Base-by-base conservation (phyloP, 2,113 vertebrate species). In the Amphiprion percula region DNA sequence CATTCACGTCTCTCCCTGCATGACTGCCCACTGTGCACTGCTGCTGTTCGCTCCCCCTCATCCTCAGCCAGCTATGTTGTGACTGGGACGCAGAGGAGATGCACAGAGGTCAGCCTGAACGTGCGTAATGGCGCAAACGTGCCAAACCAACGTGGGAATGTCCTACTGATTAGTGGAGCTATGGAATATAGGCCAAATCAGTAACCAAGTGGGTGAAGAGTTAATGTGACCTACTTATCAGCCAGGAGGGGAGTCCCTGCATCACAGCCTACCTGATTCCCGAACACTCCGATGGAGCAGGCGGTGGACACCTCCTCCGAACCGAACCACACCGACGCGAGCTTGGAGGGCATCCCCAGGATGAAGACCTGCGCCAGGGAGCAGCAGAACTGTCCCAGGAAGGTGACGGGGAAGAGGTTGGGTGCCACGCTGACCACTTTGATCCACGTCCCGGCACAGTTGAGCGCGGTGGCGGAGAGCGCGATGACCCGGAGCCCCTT, bases 251-350 rank as follows among this genome's bases (percentile, higher is more conserved):
- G 17, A 8, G 16, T 19, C 5, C 21, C 16, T 52, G 10, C 0
- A 5, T 46, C 4, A 26, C 44, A 63, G 5, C 64, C 33, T 87
- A 98, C 98, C 98, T 99, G 98, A 83, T 98, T 99, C 50, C 98
- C 98, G 54, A 99, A 99, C 50, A 99, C 98, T 0, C 97, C 98
- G 6, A 99, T 56, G 41, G 98, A 95, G 85, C 98, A 99, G 62
- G 97, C 98, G 0, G 97, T 99, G 58, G 98, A 99, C 70, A 99
- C 98, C 55, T 99, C 98, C 0, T 79, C 82, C 0, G 97, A 91
- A 0, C 98, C 95, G n/a, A 99, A 99, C 98, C 98, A 99, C 82
- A 99, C 96, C 0, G 98, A 99, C 5, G 98, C 98, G 14, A 99
- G 96, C 33, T 56, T 94, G 0, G 97, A 98, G 2, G 98, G 98